A percentile compares a stretch with the other conserved stretches of the same genome.
Evolutionary conservation across 2,888 invertebrate genomes (phyloP).

Genomic region (Scaptodrosophila latifasciaeformis): DNA sequence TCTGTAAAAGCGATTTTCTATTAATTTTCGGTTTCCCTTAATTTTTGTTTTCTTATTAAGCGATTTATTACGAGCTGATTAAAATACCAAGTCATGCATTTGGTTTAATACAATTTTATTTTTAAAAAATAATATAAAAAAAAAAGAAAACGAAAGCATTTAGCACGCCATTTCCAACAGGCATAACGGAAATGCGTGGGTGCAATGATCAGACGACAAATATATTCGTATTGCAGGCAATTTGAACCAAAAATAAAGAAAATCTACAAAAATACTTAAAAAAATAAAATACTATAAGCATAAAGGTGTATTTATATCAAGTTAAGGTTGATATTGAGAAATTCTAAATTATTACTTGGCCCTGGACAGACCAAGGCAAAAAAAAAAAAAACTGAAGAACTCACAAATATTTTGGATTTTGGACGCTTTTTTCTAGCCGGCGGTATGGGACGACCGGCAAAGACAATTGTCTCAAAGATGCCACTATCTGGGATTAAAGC

Average conservation of each 20-base stretch:
- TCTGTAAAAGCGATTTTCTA: conserved; percentile 50
- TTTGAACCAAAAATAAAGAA: conserved; percentile 14
- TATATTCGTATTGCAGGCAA: conserved; percentile 47
- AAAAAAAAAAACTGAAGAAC: no score
- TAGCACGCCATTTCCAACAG: conserved; percentile 47
- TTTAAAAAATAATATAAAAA: neutral
- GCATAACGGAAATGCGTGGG: conserved; percentile 56
- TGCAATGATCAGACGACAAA: conserved; percentile 36
- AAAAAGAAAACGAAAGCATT: conserved; percentile 4
- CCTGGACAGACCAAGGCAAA: no score
- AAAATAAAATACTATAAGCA: conserved; percentile 26
- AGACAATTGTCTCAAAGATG: conserved; percentile 54
- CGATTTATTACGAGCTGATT: conserved; percentile 21
- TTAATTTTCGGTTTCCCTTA: neutral
- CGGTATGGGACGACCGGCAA: conserved; percentile 67
- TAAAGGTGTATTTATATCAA: conserved; percentile 1
- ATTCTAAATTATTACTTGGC: neutral
- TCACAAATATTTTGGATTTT: conserved; percentile 68
- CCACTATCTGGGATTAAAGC: conserved; percentile 26
- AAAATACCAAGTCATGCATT: conserved; percentile 41
- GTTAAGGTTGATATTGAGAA: neutral
- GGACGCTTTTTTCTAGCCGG: conserved; percentile 72
- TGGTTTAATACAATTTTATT: neutral
- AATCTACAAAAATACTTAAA: conserved; percentile 13
- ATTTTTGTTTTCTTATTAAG: no score